phyloP scores from a whole-genome alignment of 2,113 vertebrate genomes.

The Daboia siamensis region DNA sequence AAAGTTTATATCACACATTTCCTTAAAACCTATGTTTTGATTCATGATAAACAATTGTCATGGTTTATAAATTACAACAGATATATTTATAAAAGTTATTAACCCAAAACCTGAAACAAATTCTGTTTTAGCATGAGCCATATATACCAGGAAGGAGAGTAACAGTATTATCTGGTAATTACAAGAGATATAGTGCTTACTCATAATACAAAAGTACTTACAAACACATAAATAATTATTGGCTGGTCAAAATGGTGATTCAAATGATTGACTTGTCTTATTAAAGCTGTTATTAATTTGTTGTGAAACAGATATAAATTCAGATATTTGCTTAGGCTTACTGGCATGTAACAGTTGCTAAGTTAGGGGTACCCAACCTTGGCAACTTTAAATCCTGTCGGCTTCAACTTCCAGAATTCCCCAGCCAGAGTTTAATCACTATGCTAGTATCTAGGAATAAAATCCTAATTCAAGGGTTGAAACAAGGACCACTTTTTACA shows the following conservation, averaged over 20 bases:
- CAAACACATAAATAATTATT: neutral
- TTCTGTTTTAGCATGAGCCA: neutral
- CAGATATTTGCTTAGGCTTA: neutral
- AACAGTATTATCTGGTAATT: neutral
- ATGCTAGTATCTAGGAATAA: neutral
- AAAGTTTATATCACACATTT: slow-evolving; percentile 14
- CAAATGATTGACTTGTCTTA: neutral
- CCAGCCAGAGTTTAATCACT: neutral
- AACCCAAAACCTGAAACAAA: neutral
- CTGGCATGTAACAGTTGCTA: neutral
- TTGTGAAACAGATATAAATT: neutral
- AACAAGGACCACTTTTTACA: neutral
- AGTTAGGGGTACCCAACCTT: neutral
- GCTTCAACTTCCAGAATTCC: neutral
- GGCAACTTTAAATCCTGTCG: neutral
- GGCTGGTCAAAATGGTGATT: neutral
- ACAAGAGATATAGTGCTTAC: neutral
- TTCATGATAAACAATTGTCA: neutral
- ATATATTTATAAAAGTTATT: neutral
- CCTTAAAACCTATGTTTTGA: neutral
- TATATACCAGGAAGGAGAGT: neutral
- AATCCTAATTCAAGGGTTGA: neutral
- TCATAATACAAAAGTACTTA: neutral
- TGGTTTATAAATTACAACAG: neutral
- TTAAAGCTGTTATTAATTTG: neutral